Percentiles rank a stretch among this genome's conserved stretches.
These are phyloP conservation scores for Cossypha niveicapilla DNA, from an alignment of 2,797 vertebrate species.

Conservation along the genomic window DNA sequence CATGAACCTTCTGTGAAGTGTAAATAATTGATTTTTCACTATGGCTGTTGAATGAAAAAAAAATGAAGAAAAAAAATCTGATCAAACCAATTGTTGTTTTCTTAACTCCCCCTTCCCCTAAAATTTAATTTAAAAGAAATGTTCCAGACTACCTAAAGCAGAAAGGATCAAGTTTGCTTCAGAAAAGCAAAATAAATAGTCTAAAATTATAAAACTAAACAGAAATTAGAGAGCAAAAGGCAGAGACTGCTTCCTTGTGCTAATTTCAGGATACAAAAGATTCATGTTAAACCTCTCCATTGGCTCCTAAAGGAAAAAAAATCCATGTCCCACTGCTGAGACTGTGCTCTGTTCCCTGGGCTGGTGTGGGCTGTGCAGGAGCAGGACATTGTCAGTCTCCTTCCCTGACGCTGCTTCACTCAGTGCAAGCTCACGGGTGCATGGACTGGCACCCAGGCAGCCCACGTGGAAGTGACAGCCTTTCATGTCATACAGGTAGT, in stretches of 20 bases:
- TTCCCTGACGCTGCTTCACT: not conserved
- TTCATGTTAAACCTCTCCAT: not conserved
- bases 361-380: not conserved
- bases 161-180: not conserved
- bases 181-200: not conserved
- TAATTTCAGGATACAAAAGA: not conserved
- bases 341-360: not conserved
- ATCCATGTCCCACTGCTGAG: not conserved
- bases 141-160: not conserved
- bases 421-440: rapidly evolving
- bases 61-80: not conserved
- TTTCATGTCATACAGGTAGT: not conserved
- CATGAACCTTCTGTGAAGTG: not conserved
- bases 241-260: not conserved
- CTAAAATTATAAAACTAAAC: not conserved
- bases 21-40: conserved; percentile 48
- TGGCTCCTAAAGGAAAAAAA: not conserved
- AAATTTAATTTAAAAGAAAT: not conserved
- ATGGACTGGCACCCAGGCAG: not conserved
- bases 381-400: not conserved
- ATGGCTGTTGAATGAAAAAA: not conserved
- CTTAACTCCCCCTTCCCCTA: not conserved
- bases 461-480: not conserved
- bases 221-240: not conserved
- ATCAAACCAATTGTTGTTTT: not conserved